Conservation (phyloP, 2,797 vertebrate genomes). For the Sphaeramia orbicularis region DNA sequence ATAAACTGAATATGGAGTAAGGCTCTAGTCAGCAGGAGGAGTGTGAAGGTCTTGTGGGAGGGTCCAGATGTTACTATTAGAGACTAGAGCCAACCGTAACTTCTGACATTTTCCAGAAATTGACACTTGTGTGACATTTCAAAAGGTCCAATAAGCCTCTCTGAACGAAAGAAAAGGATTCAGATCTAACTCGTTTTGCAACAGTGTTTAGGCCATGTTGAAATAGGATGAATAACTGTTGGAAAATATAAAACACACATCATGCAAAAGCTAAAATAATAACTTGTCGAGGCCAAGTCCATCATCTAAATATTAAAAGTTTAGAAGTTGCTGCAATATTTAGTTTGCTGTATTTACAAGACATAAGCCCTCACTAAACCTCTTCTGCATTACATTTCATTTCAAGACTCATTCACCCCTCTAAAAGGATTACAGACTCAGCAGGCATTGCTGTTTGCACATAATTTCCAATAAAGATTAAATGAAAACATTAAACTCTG, state of each 20-base stretch:
- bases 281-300: no score
- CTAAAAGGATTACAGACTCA: not conserved
- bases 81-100: conserved; percentile 4
- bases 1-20: conserved; percentile 24
- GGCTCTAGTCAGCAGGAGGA: conserved; percentile 42
- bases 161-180: conserved; percentile 2
- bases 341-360: no score
- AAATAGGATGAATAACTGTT: no score
- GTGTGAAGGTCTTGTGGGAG: conserved; percentile 75
- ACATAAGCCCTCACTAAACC: no score
- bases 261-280: no score
- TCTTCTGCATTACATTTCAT: no score
- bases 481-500: not conserved
- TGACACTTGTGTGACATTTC: conserved; percentile 21
- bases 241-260: no score
- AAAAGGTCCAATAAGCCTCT: conserved; percentile 16
- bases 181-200: not conserved
- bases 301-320: no score
- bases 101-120: conserved; percentile 52
- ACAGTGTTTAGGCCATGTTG: no score
- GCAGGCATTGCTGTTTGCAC: not conserved
- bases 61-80: conserved; percentile 70
- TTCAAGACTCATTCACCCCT: no score
- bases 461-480: not conserved
- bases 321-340: no score